Base-by-base conservation (phyloP, 2,113 vertebrate species). In the Myrmecobius fasciatus region DNA sequence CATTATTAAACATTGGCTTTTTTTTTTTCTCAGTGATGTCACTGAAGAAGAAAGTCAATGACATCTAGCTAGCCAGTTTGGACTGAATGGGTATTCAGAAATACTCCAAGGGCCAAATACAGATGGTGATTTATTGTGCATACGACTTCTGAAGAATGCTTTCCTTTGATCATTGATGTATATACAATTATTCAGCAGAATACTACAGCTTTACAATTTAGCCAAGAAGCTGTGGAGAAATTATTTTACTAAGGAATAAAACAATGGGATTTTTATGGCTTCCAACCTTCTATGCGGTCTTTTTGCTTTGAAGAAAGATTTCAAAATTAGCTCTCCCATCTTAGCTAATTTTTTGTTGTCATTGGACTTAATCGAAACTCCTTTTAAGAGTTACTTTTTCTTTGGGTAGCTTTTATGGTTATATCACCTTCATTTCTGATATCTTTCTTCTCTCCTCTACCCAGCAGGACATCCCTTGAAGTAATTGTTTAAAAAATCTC, bases 211-310 rank as follows among this genome's bases (percentile, higher is more conserved):
- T 97, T 96, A 96, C 75, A 95, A 20, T 96, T 96, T 93, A 94
- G 83, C 93, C 91, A 94, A 91, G 83, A 95, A 93, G 97, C 89
- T 96, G 91, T 97, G 60, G 93, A 96, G 83, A 96, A 52, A 92
- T 95, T 97, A 95, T 94, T 95, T 97, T 95, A 96, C 97, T 92
- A 95, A 97, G 94, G 96, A 97, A 96, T 94, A 94, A 67, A 96
- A 95, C 96, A 97, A 97, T 95, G 46, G 36, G 93, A 8, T 95
- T 95, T 97, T 89, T 46, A 89, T 52, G 5, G 96, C 75, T 96
- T 56, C 28, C 94, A 94, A 94, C 22, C 89, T 93, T 94, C 54
- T 48, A 53, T 97, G 9, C 36, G 26, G 53, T 96, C 90, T 96
- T 83, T 97, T 90, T 94, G 20, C 47, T 47, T 91, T 53, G 94